A percentile compares a stretch with the other conserved stretches of the same genome.
Evolutionary conservation across 2,113 vertebrate species (phyloP).

Genomic region (Pionites leucogaster): DNA sequence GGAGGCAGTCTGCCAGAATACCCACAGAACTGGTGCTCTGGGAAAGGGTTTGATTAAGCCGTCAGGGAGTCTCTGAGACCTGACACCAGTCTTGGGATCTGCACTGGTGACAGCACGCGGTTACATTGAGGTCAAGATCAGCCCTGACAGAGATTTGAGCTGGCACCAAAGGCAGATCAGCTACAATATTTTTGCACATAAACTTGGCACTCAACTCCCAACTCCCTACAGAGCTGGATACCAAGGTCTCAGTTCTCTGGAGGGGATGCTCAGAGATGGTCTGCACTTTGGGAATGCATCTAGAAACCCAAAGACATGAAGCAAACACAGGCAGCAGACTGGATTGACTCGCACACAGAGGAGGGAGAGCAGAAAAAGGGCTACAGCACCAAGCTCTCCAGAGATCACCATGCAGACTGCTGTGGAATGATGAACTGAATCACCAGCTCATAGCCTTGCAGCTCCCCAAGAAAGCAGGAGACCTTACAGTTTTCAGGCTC

Average conservation of each 20-base stretch:
- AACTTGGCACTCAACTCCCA: background rate
- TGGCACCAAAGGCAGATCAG: background rate
- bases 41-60: slow-evolving; percentile 27
- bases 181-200: background rate
- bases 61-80: background rate
- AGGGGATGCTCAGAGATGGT: background rate
- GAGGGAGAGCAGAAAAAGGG: background rate
- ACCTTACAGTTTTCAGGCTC: background rate
- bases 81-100: background rate
- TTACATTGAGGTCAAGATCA: background rate
- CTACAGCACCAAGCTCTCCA: background rate
- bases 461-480: background rate
- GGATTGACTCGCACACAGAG: background rate
- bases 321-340: background rate
- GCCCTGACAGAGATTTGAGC: background rate
- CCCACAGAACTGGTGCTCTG: background rate
- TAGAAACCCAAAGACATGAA: background rate
- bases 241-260: background rate
- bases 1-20: background rate
- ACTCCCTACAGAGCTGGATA: background rate
- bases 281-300: background rate
- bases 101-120: background rate
- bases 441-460: background rate
- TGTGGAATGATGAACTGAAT: background rate
- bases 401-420: background rate